These are phyloP conservation scores for Thymelicus acteon DNA, from an alignment of 2,888 invertebrate genomes.

Conservation along the genomic window DNA sequence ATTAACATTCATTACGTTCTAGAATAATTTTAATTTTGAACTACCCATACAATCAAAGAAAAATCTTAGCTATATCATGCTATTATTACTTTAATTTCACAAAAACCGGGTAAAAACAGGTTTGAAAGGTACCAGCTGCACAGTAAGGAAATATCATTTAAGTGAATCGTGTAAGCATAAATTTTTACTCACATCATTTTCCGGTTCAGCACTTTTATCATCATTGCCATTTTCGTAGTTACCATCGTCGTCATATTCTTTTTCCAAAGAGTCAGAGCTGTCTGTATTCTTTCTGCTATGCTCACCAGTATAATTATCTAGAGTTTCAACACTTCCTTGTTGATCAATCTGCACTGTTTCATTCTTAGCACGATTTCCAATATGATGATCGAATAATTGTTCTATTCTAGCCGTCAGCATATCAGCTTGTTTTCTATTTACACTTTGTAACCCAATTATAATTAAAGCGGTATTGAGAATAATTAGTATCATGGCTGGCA, in stretches of 20 bases:
- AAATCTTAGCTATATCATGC: no score
- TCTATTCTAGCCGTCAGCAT: conserved; percentile 76
- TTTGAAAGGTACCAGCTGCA: no score
- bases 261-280: conserved; percentile 73
- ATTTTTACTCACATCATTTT: conserved; percentile 58
- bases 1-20: no score
- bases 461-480: conserved; percentile 86
- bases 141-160: no score
- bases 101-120: no score
- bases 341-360: conserved; percentile 56
- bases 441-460: conserved; percentile 82
- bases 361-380: conserved; percentile 71
- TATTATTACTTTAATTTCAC: no score
- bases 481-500: conserved; percentile 88
- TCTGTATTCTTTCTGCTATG: conserved; percentile 77
- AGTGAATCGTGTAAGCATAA: no score
- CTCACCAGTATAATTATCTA: conserved; percentile 70
- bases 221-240: conserved; percentile 62
- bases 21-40: no score
- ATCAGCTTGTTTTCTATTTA: conserved; percentile 76
- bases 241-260: conserved; percentile 74
- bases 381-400: conserved; percentile 72
- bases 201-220: conserved; percentile 60
- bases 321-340: conserved; percentile 67
- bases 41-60: no score